A percentile compares a stretch with the other conserved stretches of the same genome.
phyloP scores from a whole-genome alignment of 2,113 vertebrate species.

The Zeus faber region DNA sequence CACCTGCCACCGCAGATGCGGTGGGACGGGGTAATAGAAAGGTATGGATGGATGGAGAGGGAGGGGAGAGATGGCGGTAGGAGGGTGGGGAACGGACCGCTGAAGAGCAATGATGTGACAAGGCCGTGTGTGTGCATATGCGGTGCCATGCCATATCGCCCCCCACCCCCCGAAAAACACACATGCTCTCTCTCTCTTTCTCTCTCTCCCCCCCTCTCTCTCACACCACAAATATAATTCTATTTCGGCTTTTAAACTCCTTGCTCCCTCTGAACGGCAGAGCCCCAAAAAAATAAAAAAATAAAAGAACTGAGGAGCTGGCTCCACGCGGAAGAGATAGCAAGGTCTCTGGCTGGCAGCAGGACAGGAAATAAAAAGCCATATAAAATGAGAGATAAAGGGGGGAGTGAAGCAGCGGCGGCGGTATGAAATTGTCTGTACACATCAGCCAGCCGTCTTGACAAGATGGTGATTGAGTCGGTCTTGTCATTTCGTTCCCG shows the following conservation, averaged over 20 bases:
- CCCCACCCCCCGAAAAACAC: no score
- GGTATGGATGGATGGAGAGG: conserved; percentile 41
- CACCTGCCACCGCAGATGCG: conserved; percentile 57
- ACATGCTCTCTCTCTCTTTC: no score
- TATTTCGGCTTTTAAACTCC: conserved; percentile 47
- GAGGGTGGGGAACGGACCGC: not conserved
- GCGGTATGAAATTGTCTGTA: conserved; percentile 72
- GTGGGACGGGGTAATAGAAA: conserved; percentile 61
- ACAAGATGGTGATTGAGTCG: conserved; percentile 79
- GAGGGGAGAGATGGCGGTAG: conserved; percentile 17
- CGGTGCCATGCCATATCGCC: no score
- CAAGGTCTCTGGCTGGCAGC: conserved; percentile 66
- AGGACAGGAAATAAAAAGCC: conserved; percentile 59
- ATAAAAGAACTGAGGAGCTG: conserved; percentile 58
- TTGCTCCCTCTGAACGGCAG: conserved; percentile 46
- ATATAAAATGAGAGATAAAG: conserved; percentile 39
- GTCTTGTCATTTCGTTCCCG: conserved; percentile 71
- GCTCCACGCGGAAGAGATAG: conserved; percentile 60
- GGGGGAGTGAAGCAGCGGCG: conserved; percentile 41
- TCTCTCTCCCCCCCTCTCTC: no score
- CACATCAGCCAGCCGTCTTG: conserved; percentile 73
- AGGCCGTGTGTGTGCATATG: conserved; percentile 33
- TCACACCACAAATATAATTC: conserved; percentile 58
- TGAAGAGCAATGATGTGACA: conserved; percentile 65
- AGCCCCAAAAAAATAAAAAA: conserved; percentile 15